A percentile compares a stretch with the other conserved stretches of the same genome.
phyloP scores from a whole-genome alignment of 2,888 invertebrate species.

The Drymonia ruficornis region DNA sequence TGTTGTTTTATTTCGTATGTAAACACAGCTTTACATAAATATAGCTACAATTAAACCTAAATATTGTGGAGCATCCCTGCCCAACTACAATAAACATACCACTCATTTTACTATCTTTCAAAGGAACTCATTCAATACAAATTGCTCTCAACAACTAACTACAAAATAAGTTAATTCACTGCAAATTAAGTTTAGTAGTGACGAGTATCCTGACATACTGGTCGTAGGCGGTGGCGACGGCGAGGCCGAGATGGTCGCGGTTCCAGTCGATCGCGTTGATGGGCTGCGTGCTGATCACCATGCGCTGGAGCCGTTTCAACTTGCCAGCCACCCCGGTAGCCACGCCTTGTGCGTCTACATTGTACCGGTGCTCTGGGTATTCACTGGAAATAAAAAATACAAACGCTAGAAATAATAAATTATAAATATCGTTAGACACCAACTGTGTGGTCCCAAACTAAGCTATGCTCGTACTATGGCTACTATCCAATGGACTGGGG shows the following conservation, averaged over 20 bases:
- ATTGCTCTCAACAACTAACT: background rate
- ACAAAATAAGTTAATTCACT: conserved; percentile 43
- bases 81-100: background rate
- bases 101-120: background rate
- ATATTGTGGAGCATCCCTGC: background rate
- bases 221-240: conserved; percentile 96
- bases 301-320: conserved; percentile 91
- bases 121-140: background rate
- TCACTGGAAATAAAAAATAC: conserved; percentile 48
- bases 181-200: conserved; percentile 93
- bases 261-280: conserved; percentile 97
- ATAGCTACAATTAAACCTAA: background rate
- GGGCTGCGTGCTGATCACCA: conserved; percentile 93
- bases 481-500: no score
- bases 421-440: no score
- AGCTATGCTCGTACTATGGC: no score
- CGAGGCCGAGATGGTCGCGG: conserved; percentile 94
- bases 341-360: conserved; percentile 88
- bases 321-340: conserved; percentile 91
- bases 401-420: background rate
- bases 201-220: conserved; percentile 94
- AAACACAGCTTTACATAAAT: background rate
- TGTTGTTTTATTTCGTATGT: conserved; percentile 67
- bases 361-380: conserved; percentile 91
- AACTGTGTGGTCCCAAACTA: no score